Percentiles rank a stretch among this genome's conserved stretches.
Evolutionary conservation across 1,140 invertebrate genomes (phyloP).

Genomic region (Sitophilus oryzae): DNA sequence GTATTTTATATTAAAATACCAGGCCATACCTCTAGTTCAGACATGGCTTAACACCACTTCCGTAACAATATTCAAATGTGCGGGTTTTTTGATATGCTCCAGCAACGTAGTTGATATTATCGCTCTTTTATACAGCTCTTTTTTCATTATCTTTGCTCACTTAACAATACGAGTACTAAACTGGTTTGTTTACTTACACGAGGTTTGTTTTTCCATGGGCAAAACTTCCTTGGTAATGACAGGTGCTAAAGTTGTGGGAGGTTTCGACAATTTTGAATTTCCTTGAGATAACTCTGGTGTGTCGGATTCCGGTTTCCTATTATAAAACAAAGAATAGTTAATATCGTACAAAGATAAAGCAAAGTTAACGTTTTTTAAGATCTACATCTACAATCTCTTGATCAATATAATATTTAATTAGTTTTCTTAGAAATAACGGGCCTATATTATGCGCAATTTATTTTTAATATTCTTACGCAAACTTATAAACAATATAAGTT

Average conservation of each 20-base stretch:
- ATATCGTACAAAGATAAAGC: too few species aligned
- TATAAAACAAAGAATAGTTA: too few species aligned
- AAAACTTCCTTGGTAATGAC: slow-evolving; percentile 16
- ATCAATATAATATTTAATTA: too few species aligned
- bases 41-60: slow-evolving; percentile 9
- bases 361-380: too few species aligned
- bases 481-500: too few species aligned
- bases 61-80: slow-evolving; percentile 16
- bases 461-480: too few species aligned
- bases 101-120: neutral
- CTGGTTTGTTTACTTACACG: slow-evolving; percentile 5
- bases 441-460: too few species aligned
- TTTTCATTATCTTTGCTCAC: neutral
- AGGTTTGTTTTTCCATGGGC: slow-evolving; percentile 13
- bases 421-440: too few species aligned
- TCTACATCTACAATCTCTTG: too few species aligned
- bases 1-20: too few species aligned
- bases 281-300: neutral
- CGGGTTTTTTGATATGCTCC: slow-evolving; percentile 7
- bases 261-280: neutral
- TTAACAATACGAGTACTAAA: neutral
- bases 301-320: slow-evolving; percentile 16
- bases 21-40: too few species aligned
- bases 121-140: neutral
- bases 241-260: slow-evolving; percentile 3